A percentile compares a stretch with the other conserved stretches of the same genome.
These are phyloP conservation scores for Heterochromis multidens DNA, from an alignment of 2,113 vertebrate species.

Conservation along the genomic window DNA sequence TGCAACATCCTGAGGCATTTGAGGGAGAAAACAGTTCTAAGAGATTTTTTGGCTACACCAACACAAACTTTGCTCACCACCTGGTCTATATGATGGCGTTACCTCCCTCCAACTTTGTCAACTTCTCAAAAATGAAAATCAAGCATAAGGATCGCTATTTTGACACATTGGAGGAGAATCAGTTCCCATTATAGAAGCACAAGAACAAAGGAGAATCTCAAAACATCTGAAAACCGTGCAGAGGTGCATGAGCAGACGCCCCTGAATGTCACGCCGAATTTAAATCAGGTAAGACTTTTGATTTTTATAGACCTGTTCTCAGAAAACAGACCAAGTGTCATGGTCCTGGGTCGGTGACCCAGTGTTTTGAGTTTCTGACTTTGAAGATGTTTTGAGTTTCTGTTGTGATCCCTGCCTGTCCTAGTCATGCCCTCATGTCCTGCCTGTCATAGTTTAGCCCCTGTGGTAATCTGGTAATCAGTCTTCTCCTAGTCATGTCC, in stretches of 20 bases:
- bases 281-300: background rate
- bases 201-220: background rate
- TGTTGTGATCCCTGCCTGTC: too few relatives aligned
- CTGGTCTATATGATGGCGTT: background rate
- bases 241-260: background rate
- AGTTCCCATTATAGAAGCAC: background rate
- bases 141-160: background rate
- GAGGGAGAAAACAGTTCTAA: too few relatives aligned
- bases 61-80: background rate
- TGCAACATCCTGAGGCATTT: too few relatives aligned
- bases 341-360: too few relatives aligned
- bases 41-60: too few relatives aligned
- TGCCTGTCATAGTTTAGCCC: too few relatives aligned
- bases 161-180: fast-evolving
- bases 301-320: background rate
- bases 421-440: too few relatives aligned
- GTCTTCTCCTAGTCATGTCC: too few relatives aligned
- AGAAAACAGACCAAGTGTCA: background rate
- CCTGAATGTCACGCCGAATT: background rate
- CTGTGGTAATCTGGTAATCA: too few relatives aligned
- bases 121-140: background rate
- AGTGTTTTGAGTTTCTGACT: too few relatives aligned
- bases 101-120: background rate
- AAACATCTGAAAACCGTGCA: background rate
- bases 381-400: too few relatives aligned